A percentile compares a stretch with the other conserved stretches of the same genome.
Evolutionary conservation across 2,888 invertebrate genomes (phyloP).

Genomic region (Sphecodes monilicornis): DNA sequence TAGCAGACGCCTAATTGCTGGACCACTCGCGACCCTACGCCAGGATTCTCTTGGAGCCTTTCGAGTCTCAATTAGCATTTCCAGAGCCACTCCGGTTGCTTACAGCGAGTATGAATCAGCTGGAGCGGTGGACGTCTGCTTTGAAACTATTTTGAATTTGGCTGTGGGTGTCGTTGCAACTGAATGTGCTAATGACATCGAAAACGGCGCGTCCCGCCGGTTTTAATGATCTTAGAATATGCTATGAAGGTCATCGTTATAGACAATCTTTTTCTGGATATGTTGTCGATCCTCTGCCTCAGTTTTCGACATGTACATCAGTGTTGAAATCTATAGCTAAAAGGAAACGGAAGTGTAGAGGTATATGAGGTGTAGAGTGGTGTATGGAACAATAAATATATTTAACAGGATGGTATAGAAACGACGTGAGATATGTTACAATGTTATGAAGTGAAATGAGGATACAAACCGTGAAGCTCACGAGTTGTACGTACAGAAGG

Average conservation of each 20-base stretch:
- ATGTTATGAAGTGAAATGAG: too few relatives aligned
- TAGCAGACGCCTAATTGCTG: constrained; percentile 11
- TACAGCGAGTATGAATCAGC: neutral
- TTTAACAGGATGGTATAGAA: too few relatives aligned
- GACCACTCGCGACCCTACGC: neutral
- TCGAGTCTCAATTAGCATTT: constrained; percentile 13
- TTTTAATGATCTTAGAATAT: neutral
- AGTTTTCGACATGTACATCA: too few relatives aligned
- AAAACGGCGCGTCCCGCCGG: neutral
- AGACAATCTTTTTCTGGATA: neutral
- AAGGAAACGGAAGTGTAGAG: too few relatives aligned
- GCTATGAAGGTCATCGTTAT: neutral
- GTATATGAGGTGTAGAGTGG: too few relatives aligned
- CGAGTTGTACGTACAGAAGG: too few relatives aligned
- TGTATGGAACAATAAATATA: too few relatives aligned
- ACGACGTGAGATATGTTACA: too few relatives aligned
- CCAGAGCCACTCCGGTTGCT: neutral
- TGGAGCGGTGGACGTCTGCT: neutral
- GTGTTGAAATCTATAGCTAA: too few relatives aligned
- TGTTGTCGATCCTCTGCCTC: neutral
- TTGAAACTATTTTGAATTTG: neutral
- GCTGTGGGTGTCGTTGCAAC: neutral
- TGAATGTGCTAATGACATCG: neutral
- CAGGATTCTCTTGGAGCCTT: constrained; percentile 17
- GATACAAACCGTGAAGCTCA: too few relatives aligned